A percentile compares a stretch with the other conserved stretches of the same genome.
phyloP scores from a whole-genome alignment of 1,140 invertebrate genomes.

The Amphibalanus amphitrite region DNA sequence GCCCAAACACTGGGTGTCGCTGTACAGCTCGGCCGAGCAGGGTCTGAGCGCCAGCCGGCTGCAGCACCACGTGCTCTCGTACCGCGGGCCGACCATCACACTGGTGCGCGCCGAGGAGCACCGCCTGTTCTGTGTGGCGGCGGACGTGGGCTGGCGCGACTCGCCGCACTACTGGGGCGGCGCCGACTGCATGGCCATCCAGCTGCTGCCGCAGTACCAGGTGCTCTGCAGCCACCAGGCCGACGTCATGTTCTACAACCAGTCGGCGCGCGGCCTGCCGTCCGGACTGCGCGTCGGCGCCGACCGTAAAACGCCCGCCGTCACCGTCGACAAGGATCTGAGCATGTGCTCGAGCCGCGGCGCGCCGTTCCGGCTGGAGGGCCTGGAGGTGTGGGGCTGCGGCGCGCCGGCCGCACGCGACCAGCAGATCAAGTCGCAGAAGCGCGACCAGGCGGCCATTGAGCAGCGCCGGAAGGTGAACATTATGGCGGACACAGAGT shows the following conservation, averaged over 20 bases:
- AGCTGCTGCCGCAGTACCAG: conserved; percentile 54
- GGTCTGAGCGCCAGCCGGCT: conserved; percentile 68
- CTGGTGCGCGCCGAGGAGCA: conserved; percentile 47
- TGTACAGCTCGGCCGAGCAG: conserved; percentile 67
- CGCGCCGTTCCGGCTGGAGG: conserved; percentile 40
- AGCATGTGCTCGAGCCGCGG: conserved; percentile 37
- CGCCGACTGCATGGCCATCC: conserved; percentile 53
- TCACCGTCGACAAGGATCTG: conserved; percentile 54
- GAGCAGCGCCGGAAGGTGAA: conserved; percentile 63
- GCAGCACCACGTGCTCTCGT: conserved; percentile 65
- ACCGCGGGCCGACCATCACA: conserved; percentile 63
- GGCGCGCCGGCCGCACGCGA: conserved; percentile 40
- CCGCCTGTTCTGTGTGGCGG: conserved; percentile 54
- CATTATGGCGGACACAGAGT: conserved; percentile 53
- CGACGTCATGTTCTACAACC: conserved; percentile 60
- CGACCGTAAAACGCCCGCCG: conserved; percentile 51
- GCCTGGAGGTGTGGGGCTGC: conserved; percentile 66
- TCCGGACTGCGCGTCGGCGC: conserved; percentile 60
- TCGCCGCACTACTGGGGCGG: conserved; percentile 66
- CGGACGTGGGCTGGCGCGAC: conserved; percentile 67
- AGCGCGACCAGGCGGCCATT: conserved; percentile 72
- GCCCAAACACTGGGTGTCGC: conserved; percentile 58
- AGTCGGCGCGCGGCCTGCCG: conserved; percentile 61
- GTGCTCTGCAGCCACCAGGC: conserved; percentile 38
- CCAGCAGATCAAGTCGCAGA: conserved; percentile 66